Conservation (phyloP, 2,797 vertebrate genomes). For the Austrolebias charrua region DNA sequence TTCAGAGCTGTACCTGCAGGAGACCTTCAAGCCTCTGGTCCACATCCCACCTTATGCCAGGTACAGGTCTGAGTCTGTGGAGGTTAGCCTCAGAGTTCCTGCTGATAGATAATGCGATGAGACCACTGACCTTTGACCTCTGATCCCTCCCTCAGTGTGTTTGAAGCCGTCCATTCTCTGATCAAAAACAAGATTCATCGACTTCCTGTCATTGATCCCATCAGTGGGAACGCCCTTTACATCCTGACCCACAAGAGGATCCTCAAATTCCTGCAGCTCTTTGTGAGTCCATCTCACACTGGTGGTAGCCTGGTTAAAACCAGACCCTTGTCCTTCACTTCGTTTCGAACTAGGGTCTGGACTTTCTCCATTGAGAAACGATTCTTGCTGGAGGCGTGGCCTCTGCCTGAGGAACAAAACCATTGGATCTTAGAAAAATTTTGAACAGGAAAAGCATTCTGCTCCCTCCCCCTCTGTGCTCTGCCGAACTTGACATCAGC, state of each 20-base stretch:
- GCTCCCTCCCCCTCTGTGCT: no score
- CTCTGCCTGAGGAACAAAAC: no score
- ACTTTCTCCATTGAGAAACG: no score
- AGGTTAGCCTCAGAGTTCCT: not conserved
- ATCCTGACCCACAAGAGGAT: conserved; percentile 98
- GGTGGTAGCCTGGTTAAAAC: no score
- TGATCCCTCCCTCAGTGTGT: conserved; percentile 70
- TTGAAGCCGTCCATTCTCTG: conserved; percentile 94
- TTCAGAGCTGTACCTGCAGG: conserved; percentile 96
- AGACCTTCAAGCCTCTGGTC: conserved; percentile 97
- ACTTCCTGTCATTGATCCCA: conserved; percentile 93
- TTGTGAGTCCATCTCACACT: conserved; percentile 46
- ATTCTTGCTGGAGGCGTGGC: no score
- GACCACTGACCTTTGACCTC: not conserved
- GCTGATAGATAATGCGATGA: conserved; percentile 17
- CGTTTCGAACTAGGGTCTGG: no score
- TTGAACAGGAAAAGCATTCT: no score
- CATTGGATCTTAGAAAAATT: no score
- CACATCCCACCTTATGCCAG: conserved; percentile 96
- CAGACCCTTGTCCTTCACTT: no score
- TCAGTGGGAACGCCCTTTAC: conserved; percentile 96
- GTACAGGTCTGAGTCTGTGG: conserved; percentile 59
- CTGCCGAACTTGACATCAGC: no score
- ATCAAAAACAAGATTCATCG: conserved; percentile 96
- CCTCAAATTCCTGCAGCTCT: conserved; percentile 95